A percentile compares a stretch with the other conserved stretches of the same genome.
Evolutionary conservation across 2,888 invertebrate genomes (phyloP).

Genomic region (Lasioglossum morio): DNA sequence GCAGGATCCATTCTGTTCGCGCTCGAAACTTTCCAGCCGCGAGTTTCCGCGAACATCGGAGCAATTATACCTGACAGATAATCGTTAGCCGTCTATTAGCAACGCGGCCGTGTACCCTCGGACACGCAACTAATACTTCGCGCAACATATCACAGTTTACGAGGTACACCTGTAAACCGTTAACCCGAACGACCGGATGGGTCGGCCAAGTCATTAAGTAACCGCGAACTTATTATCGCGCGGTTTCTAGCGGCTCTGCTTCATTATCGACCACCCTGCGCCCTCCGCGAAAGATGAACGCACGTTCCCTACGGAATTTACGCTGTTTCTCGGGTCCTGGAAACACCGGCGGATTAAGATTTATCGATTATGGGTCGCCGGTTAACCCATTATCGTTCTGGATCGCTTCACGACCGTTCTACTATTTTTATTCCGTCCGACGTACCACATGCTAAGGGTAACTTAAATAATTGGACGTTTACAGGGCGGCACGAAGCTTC

Average conservation of each 20-base stretch:
- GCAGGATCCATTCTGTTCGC: slow-evolving; percentile 22
- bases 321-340: neutral
- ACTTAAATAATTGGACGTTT: neutral
- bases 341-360: slow-evolving; percentile 5
- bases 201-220: slow-evolving; percentile 24
- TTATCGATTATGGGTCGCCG: neutral
- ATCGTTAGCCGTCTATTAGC: slow-evolving; percentile 62
- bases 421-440: neutral
- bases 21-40: slow-evolving; percentile 7
- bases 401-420: neutral
- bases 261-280: slow-evolving; percentile 28
- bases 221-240: slow-evolving; percentile 41
- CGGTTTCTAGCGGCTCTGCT: slow-evolving; percentile 35
- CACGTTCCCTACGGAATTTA: neutral
- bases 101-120: slow-evolving; percentile 25
- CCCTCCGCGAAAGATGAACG: neutral
- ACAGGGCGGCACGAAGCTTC: neutral
- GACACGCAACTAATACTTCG: slow-evolving; percentile 39
- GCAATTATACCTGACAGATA: slow-evolving; percentile 59
- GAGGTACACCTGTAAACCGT: slow-evolving; percentile 46
- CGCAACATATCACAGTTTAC: slow-evolving; percentile 30
- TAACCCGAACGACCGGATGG: slow-evolving; percentile 33
- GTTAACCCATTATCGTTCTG: neutral
- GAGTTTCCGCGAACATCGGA: slow-evolving; percentile 46
- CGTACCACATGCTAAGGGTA: neutral